phyloP scores from a whole-genome alignment of 1,140 invertebrate genomes.

The Eurosta solidaginis region DNA sequence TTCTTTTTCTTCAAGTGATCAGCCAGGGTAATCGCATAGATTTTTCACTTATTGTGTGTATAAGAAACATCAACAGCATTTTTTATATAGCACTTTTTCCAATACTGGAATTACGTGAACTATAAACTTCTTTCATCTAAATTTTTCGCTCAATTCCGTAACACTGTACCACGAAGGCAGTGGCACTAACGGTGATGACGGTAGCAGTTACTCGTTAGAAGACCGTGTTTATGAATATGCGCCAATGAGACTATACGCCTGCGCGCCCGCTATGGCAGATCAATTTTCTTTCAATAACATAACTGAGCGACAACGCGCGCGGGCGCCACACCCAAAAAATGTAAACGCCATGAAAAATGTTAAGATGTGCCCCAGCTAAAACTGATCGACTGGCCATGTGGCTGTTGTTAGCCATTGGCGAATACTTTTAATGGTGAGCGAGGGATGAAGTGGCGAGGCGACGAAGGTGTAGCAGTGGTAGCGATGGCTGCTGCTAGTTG shows the following conservation, averaged over 20 bases:
- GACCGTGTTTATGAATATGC: background rate
- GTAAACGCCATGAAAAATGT: background rate
- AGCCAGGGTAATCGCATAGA: no score
- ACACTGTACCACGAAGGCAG: no score
- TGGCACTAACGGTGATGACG: background rate
- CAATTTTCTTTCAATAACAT: slow-evolving; percentile 16
- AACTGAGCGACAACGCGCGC: slow-evolving; percentile 1
- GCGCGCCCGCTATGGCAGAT: background rate
- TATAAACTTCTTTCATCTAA: no score
- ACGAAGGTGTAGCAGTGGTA: background rate
- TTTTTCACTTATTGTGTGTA: no score
- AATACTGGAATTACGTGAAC: no score
- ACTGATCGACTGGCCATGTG: background rate
- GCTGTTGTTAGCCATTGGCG: slow-evolving; percentile 19
- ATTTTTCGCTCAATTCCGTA: no score
- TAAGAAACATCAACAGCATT: no score
- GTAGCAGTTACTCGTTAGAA: slow-evolving; percentile 10
- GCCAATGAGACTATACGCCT: background rate
- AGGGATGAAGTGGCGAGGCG: no score
- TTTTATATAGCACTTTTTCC: no score
- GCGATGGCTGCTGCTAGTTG: background rate
- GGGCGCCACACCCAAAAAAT: slow-evolving; percentile 24
- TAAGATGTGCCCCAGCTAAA: slow-evolving; percentile 20
- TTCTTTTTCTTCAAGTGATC: no score
- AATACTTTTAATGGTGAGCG: no score